Conservation (phyloP, 1,140 invertebrate genomes). For the Prorops nasuta region DNA sequence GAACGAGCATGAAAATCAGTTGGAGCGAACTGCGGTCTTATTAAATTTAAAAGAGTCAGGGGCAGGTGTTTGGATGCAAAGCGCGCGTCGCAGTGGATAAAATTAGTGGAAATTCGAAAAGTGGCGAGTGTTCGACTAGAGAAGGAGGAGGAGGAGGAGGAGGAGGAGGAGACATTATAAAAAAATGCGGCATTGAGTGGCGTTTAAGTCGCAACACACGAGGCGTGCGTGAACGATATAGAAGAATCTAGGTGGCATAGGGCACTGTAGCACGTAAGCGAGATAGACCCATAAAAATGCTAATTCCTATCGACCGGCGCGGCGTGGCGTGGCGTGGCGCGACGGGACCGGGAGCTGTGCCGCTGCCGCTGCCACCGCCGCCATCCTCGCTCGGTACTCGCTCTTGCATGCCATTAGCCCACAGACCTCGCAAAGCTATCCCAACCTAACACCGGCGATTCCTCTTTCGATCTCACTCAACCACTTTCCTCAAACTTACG, state of each 20-base stretch:
- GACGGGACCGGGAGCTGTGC: conserved; percentile 24
- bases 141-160: background rate
- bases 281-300: conserved; percentile 59
- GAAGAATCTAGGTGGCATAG: conserved; percentile 43
- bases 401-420: conserved; percentile 57
- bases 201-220: conserved; percentile 7
- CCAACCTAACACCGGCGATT: conserved; percentile 4
- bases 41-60: too few relatives aligned
- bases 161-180: too few relatives aligned
- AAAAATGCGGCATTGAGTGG: too few relatives aligned
- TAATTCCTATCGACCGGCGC: conserved; percentile 53
- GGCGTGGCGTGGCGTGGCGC: conserved; percentile 16
- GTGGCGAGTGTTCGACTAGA: background rate
- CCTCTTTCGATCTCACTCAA: background rate
- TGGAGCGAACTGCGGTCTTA: too few relatives aligned
- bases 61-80: too few relatives aligned
- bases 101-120: background rate
- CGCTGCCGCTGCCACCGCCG: conserved; percentile 31
- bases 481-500: background rate
- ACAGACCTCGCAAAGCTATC: conserved; percentile 50
- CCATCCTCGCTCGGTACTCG: too few relatives aligned
- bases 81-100: background rate
- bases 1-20: too few relatives aligned
- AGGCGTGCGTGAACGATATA: conserved; percentile 36
- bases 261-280: conserved; percentile 37